These are phyloP conservation scores for Stenoptilia bipunctidactyla DNA, from an alignment of 2,888 invertebrate genomes.

Conservation along the genomic window DNA sequence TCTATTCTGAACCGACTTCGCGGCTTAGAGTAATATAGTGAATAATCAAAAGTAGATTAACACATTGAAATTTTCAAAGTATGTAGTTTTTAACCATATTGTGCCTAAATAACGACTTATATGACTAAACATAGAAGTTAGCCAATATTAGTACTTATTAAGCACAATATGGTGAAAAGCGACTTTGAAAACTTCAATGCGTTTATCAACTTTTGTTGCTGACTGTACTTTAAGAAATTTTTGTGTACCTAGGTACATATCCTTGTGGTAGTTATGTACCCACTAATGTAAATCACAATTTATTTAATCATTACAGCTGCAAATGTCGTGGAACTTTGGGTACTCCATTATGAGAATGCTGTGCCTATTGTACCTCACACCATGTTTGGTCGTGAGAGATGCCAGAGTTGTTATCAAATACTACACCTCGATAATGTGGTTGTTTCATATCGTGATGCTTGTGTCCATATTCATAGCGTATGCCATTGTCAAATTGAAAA, in stretches of 20 bases:
- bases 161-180: too few relatives aligned
- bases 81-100: too few relatives aligned
- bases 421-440: constrained; percentile 56
- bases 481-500: constrained; percentile 23
- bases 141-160: too few relatives aligned
- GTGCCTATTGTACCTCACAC: constrained; percentile 50
- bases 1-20: too few relatives aligned
- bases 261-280: constrained; percentile 36
- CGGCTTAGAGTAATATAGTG: too few relatives aligned
- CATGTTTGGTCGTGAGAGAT: constrained; percentile 39
- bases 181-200: too few relatives aligned
- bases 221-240: constrained; percentile 81
- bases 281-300: too few relatives aligned
- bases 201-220: constrained; percentile 87
- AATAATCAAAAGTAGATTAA: too few relatives aligned
- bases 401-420: constrained; percentile 29
- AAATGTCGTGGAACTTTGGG: constrained; percentile 67
- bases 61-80: too few relatives aligned
- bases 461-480: constrained; percentile 29
- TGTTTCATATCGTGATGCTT: constrained; percentile 39
- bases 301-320: constrained; percentile 50
- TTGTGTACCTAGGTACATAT: constrained; percentile 81
- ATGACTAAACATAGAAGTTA: too few relatives aligned
- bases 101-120: too few relatives aligned
- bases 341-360: constrained; percentile 53